These are phyloP conservation scores for Pipistrellus pipistrellus DNA, from an alignment of 2,797 vertebrate species.

Conservation along the genomic window DNA sequence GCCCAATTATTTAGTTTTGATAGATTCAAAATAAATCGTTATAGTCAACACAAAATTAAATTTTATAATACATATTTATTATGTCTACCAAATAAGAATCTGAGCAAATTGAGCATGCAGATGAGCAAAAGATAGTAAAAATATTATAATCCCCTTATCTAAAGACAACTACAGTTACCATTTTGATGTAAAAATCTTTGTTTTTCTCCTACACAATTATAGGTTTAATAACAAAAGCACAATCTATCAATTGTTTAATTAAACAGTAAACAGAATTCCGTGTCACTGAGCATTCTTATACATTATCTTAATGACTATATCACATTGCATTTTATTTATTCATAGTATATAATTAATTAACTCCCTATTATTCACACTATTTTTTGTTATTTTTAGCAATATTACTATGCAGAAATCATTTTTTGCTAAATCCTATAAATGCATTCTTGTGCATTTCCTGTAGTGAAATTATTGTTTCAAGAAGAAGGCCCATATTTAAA, in stretches of 20 bases:
- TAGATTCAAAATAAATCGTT: constrained; percentile 22
- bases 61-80: constrained; percentile 6
- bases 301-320: constrained; percentile 23
- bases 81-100: constrained; percentile 19
- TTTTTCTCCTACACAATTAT: constrained; percentile 19
- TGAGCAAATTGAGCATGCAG: neutral
- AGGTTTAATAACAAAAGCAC: constrained; percentile 34
- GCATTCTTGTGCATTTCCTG: neutral
- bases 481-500: neutral
- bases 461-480: constrained; percentile 2
- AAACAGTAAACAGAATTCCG: neutral
- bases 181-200: constrained; percentile 45
- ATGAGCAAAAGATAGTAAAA: constrained; percentile 42
- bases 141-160: neutral
- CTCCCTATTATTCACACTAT: constrained; percentile 2
- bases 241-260: neutral
- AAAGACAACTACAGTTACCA: neutral
- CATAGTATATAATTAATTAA: neutral
- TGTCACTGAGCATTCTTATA: neutral
- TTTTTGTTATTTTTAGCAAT: constrained; percentile 19
- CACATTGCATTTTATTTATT: constrained; percentile 53
- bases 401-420: neutral
- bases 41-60: neutral
- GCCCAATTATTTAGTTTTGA: neutral
- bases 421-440: neutral